Conservation (phyloP, 53 echinoderm and acorn worm species). For the Echinarachnius parma region DNA sequence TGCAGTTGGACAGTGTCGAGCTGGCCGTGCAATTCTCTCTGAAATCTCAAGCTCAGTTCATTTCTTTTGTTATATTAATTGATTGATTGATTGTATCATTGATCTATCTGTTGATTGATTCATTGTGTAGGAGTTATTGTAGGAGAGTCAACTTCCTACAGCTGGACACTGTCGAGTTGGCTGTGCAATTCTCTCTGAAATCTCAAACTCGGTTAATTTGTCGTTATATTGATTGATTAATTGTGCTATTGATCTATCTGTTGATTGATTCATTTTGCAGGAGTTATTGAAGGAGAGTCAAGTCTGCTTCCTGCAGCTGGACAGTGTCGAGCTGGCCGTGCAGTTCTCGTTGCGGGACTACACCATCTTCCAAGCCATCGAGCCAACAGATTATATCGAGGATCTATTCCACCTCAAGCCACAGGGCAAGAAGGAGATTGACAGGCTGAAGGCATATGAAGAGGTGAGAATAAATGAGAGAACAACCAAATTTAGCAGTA, state of each 20-base stretch:
- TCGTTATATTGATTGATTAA: neutral
- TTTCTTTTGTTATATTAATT: no score
- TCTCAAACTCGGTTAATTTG: no score
- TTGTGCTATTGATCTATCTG: no score
- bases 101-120: no score
- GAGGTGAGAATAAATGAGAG: constrained; percentile 13
- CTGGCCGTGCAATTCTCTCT: constrained; percentile 90
- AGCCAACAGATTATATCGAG: constrained; percentile 93
- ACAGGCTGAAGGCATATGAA: constrained; percentile 87
- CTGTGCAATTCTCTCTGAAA: constrained; percentile 86
- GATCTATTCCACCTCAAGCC: constrained; percentile 77
- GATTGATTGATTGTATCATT: no score
- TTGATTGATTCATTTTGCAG: no score
- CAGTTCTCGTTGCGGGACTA: constrained; percentile 93
- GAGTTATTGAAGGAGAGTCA: constrained; percentile 90
- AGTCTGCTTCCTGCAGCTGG: constrained; percentile 89
- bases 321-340: constrained; percentile 84
- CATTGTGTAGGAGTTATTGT: no score
- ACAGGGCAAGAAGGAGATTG: constrained; percentile 58
- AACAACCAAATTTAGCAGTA: no score
- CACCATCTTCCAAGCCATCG: constrained; percentile 86
- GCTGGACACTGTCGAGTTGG: constrained; percentile 85
- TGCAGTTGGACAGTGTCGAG: constrained; percentile 88
- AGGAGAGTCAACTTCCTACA: constrained; percentile 97
- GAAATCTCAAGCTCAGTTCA: no score